Evolutionary conservation across 2,797 vertebrate species (phyloP).

Genomic region (Heterohyrax brucei): DNA sequence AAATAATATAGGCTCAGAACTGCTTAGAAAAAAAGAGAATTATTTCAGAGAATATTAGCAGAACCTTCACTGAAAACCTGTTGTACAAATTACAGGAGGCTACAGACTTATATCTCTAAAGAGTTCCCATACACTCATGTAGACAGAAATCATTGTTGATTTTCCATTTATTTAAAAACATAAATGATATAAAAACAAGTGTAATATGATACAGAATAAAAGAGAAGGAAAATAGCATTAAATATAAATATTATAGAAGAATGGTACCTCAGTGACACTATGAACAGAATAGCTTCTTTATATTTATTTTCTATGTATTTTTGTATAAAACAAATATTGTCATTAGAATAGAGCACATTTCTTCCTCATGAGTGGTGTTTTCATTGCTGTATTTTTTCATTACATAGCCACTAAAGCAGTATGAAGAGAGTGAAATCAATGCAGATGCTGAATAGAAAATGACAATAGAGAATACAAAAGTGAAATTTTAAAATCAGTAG

Average conservation of each 20-base stretch:
- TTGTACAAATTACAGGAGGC: conserved; percentile 18
- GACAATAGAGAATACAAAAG: conserved; percentile 23
- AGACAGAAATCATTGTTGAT: not conserved
- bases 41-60: conserved; percentile 62
- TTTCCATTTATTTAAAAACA: not conserved
- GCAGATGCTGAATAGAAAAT: conserved; percentile 37
- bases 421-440: conserved; percentile 48
- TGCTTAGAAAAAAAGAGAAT: conserved; percentile 65
- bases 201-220: conserved; percentile 22
- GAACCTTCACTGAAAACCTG: not conserved
- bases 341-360: conserved; percentile 4
- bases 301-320: conserved; percentile 44
- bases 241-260: not conserved
- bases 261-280: not conserved
- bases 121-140: not conserved
- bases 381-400: conserved; percentile 29
- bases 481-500: conserved; percentile 53
- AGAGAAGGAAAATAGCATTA: not conserved
- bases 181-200: conserved; percentile 44
- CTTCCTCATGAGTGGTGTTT: conserved; percentile 48
- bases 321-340: conserved; percentile 59
- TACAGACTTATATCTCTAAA: conserved; percentile 34
- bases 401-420: conserved; percentile 33
- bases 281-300: conserved; percentile 26
- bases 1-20: conserved; percentile 9